These are phyloP conservation scores for Drosophila ironensis DNA, from an alignment of 1,140 invertebrate species.

Conservation along the genomic window DNA sequence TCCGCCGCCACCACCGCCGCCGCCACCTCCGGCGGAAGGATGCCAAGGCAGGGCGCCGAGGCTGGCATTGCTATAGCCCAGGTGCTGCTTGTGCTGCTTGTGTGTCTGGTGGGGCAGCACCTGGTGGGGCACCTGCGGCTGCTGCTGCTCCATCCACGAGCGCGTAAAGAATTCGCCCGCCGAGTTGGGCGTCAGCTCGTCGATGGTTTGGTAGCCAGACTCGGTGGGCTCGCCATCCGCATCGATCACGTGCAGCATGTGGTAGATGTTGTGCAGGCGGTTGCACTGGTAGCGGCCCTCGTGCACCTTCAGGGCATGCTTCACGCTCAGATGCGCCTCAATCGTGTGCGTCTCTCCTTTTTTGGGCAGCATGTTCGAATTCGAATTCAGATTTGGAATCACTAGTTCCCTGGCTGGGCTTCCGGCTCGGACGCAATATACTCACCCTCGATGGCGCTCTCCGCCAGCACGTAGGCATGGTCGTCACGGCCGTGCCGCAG, in stretches of 20 bases:
- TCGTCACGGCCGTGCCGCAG: conserved; percentile 76
- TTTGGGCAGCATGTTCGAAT: conserved; percentile 5
- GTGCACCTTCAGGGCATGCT: conserved; percentile 74
- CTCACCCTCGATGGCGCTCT: conserved; percentile 74
- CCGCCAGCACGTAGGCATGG: conserved; percentile 64
- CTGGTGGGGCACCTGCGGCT: conserved; percentile 10
- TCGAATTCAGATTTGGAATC: too few species aligned
- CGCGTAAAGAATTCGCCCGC: conserved; percentile 66
- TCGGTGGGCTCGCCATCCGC: conserved; percentile 48
- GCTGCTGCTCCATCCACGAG: conserved; percentile 53
- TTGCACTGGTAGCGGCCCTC: conserved; percentile 80
- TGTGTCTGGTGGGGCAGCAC: conserved; percentile 20
- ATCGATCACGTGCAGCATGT: conserved; percentile 55
- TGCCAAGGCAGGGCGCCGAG: conserved; percentile 48
- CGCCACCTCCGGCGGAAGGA: conserved; percentile 14
- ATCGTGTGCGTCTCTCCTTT: conserved; percentile 80
- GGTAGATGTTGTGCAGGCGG: conserved; percentile 45
- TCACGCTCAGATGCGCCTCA: conserved; percentile 71
- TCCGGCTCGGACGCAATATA: conserved; percentile 24
- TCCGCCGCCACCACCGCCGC: not conserved
- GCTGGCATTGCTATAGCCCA: conserved; percentile 33
- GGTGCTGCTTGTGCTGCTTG: conserved; percentile 60
- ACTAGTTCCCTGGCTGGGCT: not conserved
- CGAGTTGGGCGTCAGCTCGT: conserved; percentile 69
- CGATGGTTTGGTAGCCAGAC: conserved; percentile 71